phyloP scores from a whole-genome alignment of 2,888 invertebrate species.

The Carpatolechia fugitivella region DNA sequence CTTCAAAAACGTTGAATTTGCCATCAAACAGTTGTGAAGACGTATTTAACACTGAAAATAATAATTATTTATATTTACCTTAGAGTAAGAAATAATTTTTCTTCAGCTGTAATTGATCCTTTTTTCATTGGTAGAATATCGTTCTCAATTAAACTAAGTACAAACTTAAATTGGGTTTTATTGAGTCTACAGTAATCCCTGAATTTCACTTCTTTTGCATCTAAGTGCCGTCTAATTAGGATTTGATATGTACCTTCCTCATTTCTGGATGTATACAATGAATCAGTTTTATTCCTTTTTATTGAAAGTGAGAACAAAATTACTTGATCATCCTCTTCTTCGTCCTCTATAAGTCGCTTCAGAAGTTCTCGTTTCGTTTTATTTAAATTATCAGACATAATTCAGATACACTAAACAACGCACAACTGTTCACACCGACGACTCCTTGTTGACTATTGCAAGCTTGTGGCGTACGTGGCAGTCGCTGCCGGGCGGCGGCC shows the following conservation, averaged over 20 bases:
- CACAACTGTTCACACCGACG: not conserved
- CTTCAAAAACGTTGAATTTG: too few species aligned
- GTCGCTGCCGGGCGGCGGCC: constrained; percentile 15
- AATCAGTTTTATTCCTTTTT: constrained; percentile 13
- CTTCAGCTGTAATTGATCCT: too few species aligned
- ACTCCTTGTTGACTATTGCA: too few species aligned
- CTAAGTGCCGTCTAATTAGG: too few species aligned
- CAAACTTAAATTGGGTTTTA: too few species aligned
- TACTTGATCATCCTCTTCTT: constrained; percentile 10
- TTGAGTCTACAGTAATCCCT: too few species aligned
- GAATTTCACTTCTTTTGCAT: too few species aligned
- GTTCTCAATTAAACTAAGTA: constrained; percentile 13
- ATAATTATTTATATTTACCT: too few species aligned
- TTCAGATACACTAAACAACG: not conserved
- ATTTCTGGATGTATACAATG: constrained; percentile 12
- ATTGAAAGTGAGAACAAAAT: constrained; percentile 11
- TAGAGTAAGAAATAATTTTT: too few species aligned
- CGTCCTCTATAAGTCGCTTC: constrained; percentile 11
- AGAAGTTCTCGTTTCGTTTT: not conserved
- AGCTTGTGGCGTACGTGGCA: constrained; percentile 11
- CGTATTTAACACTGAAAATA: too few species aligned
- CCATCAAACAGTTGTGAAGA: too few species aligned
- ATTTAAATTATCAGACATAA: not conserved
- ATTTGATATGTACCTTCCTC: constrained; percentile 14
- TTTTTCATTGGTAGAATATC: constrained; percentile 11